phyloP scores from a whole-genome alignment of 2,113 vertebrate species.

The Candoia aspera region DNA sequence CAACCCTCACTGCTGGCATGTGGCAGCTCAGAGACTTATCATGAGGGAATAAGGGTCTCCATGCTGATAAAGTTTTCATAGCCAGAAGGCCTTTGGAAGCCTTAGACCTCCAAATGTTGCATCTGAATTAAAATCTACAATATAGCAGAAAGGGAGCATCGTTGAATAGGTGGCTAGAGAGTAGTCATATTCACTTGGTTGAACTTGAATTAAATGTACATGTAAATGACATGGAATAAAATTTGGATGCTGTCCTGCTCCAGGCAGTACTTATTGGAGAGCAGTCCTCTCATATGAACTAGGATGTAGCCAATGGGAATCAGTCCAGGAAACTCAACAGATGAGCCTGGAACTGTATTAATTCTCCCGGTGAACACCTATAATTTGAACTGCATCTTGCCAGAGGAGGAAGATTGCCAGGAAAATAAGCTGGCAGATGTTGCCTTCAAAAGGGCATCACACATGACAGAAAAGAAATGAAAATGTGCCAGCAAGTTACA shows the following conservation, averaged over 20 bases:
- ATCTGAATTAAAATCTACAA: background rate
- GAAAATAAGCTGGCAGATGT: constrained; percentile 47
- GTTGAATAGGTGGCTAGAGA: background rate
- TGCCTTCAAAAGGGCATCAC: constrained; percentile 39
- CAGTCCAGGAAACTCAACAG: constrained; percentile 11
- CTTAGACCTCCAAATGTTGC: background rate
- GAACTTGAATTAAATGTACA: background rate
- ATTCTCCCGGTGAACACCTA: constrained; percentile 35
- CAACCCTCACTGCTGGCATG: background rate
- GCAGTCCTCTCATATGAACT: background rate
- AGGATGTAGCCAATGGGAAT: background rate
- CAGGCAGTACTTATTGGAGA: background rate
- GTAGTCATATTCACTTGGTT: background rate
- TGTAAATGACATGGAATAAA: background rate
- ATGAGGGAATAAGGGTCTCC: background rate
- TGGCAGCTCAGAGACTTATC: background rate
- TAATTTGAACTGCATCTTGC: constrained; percentile 45
- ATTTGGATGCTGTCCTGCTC: background rate
- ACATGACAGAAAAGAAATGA: constrained; percentile 48
- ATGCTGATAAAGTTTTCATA: too few species aligned
- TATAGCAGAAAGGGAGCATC: too few species aligned
- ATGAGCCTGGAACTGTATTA: constrained; percentile 36
- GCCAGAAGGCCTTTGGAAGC: background rate
- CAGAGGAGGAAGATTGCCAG: constrained; percentile 35
- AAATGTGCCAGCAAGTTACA: background rate